phyloP scores from a whole-genome alignment of 1,140 invertebrate species.

The Cotesia glomerata region DNA sequence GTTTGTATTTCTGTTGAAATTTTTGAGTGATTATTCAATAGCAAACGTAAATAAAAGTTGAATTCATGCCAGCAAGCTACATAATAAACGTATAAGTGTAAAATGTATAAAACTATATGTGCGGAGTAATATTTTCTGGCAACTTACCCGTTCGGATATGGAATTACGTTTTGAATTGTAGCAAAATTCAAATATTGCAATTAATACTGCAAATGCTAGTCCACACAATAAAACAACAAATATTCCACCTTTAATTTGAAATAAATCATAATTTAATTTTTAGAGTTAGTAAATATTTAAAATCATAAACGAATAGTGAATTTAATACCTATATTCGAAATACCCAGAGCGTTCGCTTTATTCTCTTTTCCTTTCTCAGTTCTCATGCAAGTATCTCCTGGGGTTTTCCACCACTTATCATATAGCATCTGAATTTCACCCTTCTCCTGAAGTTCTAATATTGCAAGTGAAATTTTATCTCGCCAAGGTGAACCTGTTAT shows the following conservation, averaged over 20 bases:
- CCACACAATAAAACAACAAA: constrained; percentile 89
- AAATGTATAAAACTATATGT: neutral
- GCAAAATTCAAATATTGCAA: constrained; percentile 82
- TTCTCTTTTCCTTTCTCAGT: constrained; percentile 74
- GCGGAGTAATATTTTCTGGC: neutral
- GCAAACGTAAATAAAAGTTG: neutral
- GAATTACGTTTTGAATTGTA: constrained; percentile 79
- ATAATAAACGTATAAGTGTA: neutral
- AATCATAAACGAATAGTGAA: neutral
- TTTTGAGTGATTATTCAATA: neutral
- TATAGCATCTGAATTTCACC: constrained; percentile 75
- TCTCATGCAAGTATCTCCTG: constrained; percentile 69
- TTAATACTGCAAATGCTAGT: constrained; percentile 74
- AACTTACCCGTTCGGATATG: constrained; percentile 70
- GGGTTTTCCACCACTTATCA: constrained; percentile 79
- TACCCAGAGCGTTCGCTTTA: constrained; percentile 80
- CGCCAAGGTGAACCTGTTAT: constrained; percentile 74
- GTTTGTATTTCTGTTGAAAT: neutral
- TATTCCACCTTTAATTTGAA: constrained; percentile 73
- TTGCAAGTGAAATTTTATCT: constrained; percentile 77
- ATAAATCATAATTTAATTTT: neutral
- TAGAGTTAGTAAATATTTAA: neutral
- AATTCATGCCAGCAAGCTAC: no score
- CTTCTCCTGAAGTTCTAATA: constrained; percentile 78
- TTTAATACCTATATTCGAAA: constrained; percentile 81